A percentile compares a stretch with the other conserved stretches of the same genome.
phyloP scores from a whole-genome alignment of 2,888 invertebrate species.

The Steromphala cineraria region DNA sequence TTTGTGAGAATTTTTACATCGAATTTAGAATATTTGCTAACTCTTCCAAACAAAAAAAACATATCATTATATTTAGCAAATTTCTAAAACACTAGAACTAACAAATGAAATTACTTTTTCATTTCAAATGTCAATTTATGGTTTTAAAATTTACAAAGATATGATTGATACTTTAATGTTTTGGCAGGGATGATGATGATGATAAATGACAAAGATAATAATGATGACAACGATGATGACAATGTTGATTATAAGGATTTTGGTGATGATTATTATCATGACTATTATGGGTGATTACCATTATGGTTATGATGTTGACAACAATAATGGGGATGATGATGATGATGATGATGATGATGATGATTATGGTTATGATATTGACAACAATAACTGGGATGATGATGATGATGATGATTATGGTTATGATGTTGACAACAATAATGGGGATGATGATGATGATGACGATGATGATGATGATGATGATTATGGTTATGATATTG shows the following conservation, averaged over 20 bases:
- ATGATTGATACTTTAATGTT: not conserved
- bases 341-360: not conserved
- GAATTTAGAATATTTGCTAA: no score
- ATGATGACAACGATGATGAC: no score
- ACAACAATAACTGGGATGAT: not conserved
- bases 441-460: not conserved
- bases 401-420: not conserved
- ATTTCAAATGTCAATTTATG: no score
- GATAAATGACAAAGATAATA: no score
- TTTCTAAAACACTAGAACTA: no score
- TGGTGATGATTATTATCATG: not conserved
- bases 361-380: not conserved
- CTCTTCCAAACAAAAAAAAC: no score
- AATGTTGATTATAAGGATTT: no score
- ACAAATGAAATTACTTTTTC: no score
- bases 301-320: not conserved
- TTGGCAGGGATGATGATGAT: not conserved
- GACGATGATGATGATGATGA: not conserved
- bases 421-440: not conserved
- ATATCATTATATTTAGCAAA: no score
- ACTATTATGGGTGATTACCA: not conserved
- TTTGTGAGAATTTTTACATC: no score
- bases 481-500: not conserved
- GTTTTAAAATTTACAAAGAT: no score
- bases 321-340: not conserved